Evolutionary conservation across 2,888 invertebrate species (phyloP).

Genomic region (Rapana venosa): DNA sequence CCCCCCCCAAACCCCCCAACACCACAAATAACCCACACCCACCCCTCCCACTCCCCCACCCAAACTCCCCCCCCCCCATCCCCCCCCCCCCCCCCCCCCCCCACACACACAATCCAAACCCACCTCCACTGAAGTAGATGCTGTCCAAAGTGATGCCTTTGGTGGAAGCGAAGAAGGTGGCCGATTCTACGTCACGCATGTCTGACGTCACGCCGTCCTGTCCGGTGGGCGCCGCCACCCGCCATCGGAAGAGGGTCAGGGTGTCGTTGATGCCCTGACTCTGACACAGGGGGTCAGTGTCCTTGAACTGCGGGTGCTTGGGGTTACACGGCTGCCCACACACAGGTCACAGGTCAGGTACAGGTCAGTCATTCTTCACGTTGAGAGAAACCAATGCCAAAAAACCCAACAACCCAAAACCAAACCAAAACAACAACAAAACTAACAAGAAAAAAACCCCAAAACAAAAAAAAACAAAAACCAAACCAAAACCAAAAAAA

Average conservation of each 20-base stretch:
- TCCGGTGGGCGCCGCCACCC: slow-evolving; percentile 73
- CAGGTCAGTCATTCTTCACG: too few species aligned
- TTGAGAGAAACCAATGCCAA: not conserved
- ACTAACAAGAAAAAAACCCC: not conserved
- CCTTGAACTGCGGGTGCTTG: slow-evolving; percentile 74
- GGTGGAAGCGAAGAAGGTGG: slow-evolving; percentile 76
- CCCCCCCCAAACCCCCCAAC: too few species aligned
- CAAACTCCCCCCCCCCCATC: too few species aligned
- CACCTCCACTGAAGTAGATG: slow-evolving; percentile 77
- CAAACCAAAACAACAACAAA: not conserved
- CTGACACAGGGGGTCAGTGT: slow-evolving; percentile 70
- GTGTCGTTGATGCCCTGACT: slow-evolving; percentile 75
- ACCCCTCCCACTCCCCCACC: too few species aligned
- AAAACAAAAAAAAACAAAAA: too few species aligned
- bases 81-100: too few species aligned
- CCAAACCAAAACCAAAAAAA: not conserved
- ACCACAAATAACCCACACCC: too few species aligned
- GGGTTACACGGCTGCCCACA: slow-evolving; percentile 74
- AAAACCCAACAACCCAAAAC: not conserved
- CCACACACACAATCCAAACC: not conserved
- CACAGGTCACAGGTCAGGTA: not conserved
- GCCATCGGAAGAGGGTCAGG: slow-evolving; percentile 75
- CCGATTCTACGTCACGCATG: slow-evolving; percentile 73
- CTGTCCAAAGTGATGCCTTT: slow-evolving; percentile 75
- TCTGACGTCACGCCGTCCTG: slow-evolving; percentile 68